Evolutionary conservation across 2,797 vertebrate species (phyloP), one percentile per base, ranked within the genome.

Genomic region (Alca torda): DNA sequence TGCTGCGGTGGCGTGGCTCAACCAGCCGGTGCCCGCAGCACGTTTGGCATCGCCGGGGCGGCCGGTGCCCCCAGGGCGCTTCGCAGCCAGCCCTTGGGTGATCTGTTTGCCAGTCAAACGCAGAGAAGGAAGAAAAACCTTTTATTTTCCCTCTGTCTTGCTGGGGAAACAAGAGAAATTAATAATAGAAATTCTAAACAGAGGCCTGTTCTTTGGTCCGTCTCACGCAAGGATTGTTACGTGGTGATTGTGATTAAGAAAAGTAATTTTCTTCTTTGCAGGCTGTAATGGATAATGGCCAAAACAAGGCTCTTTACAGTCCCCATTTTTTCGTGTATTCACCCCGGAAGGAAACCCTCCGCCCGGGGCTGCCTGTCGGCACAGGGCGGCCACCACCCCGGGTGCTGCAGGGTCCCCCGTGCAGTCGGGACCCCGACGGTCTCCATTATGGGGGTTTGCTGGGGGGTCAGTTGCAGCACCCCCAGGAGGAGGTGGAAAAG

Each of bases 321-420:
- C 57, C 33, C 51, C 8, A 1, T 25, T 65, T 51, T 31, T 30
- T 30, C 2, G 0, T 5, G 23, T 24, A 16, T 17, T 13, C 46
- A 18, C 2, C 17, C 30, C 21, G 14, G 13, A 17, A 39, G 70
- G 16, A 63, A 35, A 8, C 25, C 28, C 24, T 21, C 16, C 1
- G 1, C 41, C 23, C 20, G 5, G 30, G 21, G 54, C 56, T 46
- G 26, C 12, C 53, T 7, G 21, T 9, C 1, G 5, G 17, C 15
- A 3, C 11, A 16, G 33, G 11, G 41, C 18, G 0, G 57, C 35
- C 16, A 1, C 33, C 17, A 3, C 17, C 21, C 10, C 13, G 2
- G 14, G 35, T 12, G 16, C 45, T 13, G 41, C 77, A 30, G 76
- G 8, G 0, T 20, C 23, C 51, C 6, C 3, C 1, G 4, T 53